phyloP scores from a whole-genome alignment of 37 sponge, comb jelly and placozoan species.

The Petrosia ficiformis region DNA sequence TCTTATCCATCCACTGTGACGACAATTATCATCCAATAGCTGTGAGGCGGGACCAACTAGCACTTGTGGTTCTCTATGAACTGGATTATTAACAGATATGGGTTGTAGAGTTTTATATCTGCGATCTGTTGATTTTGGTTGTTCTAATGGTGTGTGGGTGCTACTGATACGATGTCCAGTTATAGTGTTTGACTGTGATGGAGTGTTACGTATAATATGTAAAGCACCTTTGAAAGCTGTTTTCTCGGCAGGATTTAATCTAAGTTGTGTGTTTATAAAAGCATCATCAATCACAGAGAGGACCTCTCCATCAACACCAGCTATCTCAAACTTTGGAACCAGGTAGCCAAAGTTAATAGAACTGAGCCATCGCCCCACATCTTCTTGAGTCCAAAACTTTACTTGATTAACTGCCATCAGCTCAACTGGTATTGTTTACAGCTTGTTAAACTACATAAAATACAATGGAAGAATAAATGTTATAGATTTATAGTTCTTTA shows the following conservation, averaged over 20 bases:
- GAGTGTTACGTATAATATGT: neutral
- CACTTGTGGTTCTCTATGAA: conserved; percentile 2
- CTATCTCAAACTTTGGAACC: conserved; percentile 44
- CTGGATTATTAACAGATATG: neutral
- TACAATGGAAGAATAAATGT: too few species aligned
- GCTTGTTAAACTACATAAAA: too few species aligned
- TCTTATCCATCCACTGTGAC: conserved; percentile 75
- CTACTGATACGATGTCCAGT: neutral
- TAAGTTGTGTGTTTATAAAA: conserved; percentile 16
- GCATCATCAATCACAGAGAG: conserved; percentile 22
- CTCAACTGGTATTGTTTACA: too few species aligned
- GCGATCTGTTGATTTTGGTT: neutral
- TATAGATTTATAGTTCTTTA: too few species aligned
- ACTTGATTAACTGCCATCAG: too few species aligned
- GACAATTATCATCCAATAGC: conserved; percentile 50
- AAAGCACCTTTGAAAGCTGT: conserved; percentile 42
- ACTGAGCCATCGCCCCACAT: conserved; percentile 47
- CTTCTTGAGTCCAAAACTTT: conserved; percentile 4
- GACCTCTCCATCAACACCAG: conserved; percentile 14
- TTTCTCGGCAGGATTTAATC: conserved; percentile 47
- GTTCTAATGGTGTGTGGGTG: neutral
- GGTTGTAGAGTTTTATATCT: neutral
- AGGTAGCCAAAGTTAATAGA: conserved; percentile 35
- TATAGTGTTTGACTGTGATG: neutral
- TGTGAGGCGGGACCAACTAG: conserved; percentile 33